Evolutionary conservation across 1,140 invertebrate genomes (phyloP).

Genomic region (Hycleus cichorii): DNA sequence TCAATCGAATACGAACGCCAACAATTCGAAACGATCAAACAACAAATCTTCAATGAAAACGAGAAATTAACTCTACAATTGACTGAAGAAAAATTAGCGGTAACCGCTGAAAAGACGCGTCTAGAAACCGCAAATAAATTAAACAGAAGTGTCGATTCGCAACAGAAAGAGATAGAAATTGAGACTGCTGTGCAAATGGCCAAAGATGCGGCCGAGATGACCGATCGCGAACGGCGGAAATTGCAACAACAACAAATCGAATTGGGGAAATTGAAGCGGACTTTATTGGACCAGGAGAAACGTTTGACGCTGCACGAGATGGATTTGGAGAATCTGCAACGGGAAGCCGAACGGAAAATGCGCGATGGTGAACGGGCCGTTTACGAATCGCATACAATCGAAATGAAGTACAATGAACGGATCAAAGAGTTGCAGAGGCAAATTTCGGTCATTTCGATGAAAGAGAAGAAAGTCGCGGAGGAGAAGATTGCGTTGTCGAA

Average conservation of each 20-base stretch:
- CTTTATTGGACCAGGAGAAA: constrained; percentile 40
- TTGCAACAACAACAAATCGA: constrained; percentile 41
- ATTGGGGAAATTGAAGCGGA: constrained; percentile 41
- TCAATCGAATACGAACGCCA: constrained; percentile 43
- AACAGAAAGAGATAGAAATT: constrained; percentile 42
- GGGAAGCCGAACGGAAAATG: constrained; percentile 19
- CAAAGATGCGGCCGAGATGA: constrained; percentile 41
- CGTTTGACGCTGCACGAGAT: constrained; percentile 37
- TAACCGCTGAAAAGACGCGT: constrained; percentile 41
- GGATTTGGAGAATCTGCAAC: constrained; percentile 28
- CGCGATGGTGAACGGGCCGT: constrained; percentile 33
- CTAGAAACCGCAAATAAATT: constrained; percentile 41
- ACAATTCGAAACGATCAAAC: constrained; percentile 41
- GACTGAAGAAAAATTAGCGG: constrained; percentile 41
- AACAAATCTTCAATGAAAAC: constrained; percentile 40
- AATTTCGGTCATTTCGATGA: constrained; percentile 22
- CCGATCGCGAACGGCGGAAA: constrained; percentile 42
- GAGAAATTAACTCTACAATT: constrained; percentile 39
- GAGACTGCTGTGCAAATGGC: constrained; percentile 45
- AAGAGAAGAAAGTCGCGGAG: constrained; percentile 37
- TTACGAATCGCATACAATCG: constrained; percentile 34
- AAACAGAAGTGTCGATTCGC: constrained; percentile 31
- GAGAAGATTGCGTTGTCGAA: constrained; percentile 37
- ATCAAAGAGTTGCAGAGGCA: constrained; percentile 33
- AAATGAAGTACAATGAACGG: constrained; percentile 36